Base-by-base conservation (phyloP, 2,797 vertebrate species). In the Sparus aurata region DNA sequence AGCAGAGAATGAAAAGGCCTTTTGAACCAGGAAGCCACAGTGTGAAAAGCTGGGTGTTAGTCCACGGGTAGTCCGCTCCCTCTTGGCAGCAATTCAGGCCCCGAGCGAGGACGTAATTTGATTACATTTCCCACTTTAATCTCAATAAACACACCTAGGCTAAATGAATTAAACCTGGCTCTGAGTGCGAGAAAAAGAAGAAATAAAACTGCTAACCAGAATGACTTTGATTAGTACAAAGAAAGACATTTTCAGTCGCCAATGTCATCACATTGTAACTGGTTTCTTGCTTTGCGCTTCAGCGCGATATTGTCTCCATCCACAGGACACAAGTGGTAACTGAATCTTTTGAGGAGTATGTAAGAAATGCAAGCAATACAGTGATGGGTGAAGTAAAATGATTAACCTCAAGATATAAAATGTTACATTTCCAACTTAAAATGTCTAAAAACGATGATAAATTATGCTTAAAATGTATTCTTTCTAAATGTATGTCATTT, bases 101-200 rank as follows among this genome's bases (percentile, higher is more conserved):
- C 69, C 11, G 0, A 73, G 79, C 81, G 55, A 81, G 38, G 49
- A 49, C 79, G 63, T 86, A 89, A 93, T 92, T 69, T 79, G 60
- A 91, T 92, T 93, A 86, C 66, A 83, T 83, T 88, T 88, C 87
- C 87, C 85, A 88, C 77, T 90, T 91, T 87, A 87, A 93, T 92
- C 87, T 88, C 76, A 88, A 85, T 87, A 88, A 92, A 91, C 83
- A 85, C 77, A 88, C 70, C 38, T 46, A 16, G 45, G 17, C 47
- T 87, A 90, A 91, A 78, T 75, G 65, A 86, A 90, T 91, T 88
- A 85, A 75, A 89, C 59, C 66, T 65, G 70, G 57, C 66, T 85
- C 15, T 65, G 61, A 69, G 66, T 20, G 69, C 78, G 57, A 62
- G 43, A 17, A 34, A 68, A 49, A 20, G 72, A 62, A 58, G 43